A percentile compares a stretch with the other conserved stretches of the same genome.
phyloP scores from a whole-genome alignment of 2,888 invertebrate genomes.

The Linnaemya vulpina region DNA sequence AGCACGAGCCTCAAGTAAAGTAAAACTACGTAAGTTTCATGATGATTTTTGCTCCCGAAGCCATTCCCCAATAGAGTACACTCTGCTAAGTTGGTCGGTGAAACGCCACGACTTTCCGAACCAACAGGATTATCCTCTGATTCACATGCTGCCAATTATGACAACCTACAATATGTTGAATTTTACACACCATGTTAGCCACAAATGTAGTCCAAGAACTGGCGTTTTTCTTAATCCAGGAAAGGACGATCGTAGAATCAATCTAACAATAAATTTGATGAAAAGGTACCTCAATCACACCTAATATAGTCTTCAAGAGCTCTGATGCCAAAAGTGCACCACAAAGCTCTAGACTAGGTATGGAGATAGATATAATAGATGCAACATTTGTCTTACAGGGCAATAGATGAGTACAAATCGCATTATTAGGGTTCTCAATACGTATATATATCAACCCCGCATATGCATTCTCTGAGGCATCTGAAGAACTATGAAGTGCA shows the following conservation, averaged over 20 bases:
- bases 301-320: not conserved
- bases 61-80: not conserved
- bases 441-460: not conserved
- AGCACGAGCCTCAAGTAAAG: not conserved
- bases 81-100: not conserved
- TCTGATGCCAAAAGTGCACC: not conserved
- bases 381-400: not conserved
- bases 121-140: not conserved
- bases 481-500: too few species aligned
- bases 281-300: not conserved
- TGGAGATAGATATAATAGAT: not conserved
- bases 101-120: not conserved
- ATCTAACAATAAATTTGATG: too few species aligned
- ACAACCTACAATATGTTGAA: not conserved
- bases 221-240: not conserved
- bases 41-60: not conserved
- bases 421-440: not conserved
- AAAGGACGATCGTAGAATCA: conserved; percentile 10
- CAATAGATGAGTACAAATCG: not conserved
- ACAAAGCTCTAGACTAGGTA: not conserved
- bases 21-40: not conserved
- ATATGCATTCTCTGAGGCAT: too few species aligned
- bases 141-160: not conserved
- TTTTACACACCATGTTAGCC: not conserved
- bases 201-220: not conserved